A percentile compares a stretch with the other conserved stretches of the same genome.
phyloP scores from a whole-genome alignment of 2,797 vertebrate species.

The Anguilla marmorata region DNA sequence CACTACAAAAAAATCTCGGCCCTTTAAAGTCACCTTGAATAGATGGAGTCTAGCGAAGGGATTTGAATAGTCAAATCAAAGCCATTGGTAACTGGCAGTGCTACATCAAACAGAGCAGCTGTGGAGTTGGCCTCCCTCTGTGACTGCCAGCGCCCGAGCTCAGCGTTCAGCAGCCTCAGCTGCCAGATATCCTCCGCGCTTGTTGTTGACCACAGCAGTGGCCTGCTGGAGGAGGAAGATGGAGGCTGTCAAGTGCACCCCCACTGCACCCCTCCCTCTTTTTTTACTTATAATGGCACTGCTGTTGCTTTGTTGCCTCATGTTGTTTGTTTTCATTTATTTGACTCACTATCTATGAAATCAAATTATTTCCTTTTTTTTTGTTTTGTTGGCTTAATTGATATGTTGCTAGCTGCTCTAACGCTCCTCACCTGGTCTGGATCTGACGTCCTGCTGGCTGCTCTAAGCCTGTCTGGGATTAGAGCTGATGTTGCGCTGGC shows the following conservation, averaged over 20 bases:
- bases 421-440: neutral
- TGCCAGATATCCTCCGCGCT: neutral
- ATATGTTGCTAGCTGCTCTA: neutral
- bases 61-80: conserved; percentile 13
- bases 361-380: neutral
- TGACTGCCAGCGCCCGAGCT: neutral
- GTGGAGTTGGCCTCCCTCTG: neutral
- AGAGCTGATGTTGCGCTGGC: neutral
- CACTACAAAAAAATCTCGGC: conserved; percentile 10
- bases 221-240: neutral
- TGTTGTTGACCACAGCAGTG: neutral
- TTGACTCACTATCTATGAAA: neutral
- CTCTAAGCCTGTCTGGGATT: neutral
- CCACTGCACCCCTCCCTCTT: neutral
- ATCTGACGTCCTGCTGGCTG: neutral
- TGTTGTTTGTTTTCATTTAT: neutral
- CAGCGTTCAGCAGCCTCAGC: neutral
- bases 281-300: neutral
- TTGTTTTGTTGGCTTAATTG: neutral
- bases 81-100: neutral
- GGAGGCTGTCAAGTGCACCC: neutral
- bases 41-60: neutral
- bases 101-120: neutral
- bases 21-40: conserved; percentile 29
- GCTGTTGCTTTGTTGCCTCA: neutral